phyloP scores from a whole-genome alignment of 2,888 invertebrate genomes.

The Ctenicera cuprea region DNA sequence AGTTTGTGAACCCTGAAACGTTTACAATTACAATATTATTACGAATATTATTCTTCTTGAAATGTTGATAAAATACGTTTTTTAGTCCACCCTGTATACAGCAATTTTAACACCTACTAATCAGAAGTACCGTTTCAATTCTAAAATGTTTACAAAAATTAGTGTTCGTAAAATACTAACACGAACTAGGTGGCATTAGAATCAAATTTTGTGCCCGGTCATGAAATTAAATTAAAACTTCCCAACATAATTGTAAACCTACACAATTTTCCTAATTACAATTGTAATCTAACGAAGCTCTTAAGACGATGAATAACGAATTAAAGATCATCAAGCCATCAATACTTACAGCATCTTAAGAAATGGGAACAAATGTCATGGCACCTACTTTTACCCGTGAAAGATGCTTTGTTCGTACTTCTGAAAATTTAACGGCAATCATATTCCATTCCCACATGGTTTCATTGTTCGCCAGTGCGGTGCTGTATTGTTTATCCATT shows the following conservation, averaged over 20 bases:
- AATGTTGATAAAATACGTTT: no score
- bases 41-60: no score
- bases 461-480: constrained; percentile 1
- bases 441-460: constrained; percentile 4
- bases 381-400: constrained; percentile 22
- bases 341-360: background rate
- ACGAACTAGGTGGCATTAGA: background rate
- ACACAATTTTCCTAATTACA: background rate
- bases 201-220: constrained; percentile 2
- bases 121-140: no score
- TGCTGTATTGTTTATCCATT: constrained; percentile 12
- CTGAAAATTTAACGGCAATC: constrained; percentile 12
- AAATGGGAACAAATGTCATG: constrained; percentile 6
- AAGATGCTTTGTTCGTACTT: constrained; percentile 7
- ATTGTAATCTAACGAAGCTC: background rate
- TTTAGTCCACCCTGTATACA: no score
- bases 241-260: background rate
- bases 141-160: no score
- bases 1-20: no score
- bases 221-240: constrained; percentile 13
- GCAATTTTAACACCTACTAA: no score
- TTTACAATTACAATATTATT: no score
- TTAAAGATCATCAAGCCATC: constrained; percentile 2
- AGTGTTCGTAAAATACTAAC: no score
- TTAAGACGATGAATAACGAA: background rate